Conservation (phyloP, 2,797 vertebrate species). For the Danio tinwini region DNA sequence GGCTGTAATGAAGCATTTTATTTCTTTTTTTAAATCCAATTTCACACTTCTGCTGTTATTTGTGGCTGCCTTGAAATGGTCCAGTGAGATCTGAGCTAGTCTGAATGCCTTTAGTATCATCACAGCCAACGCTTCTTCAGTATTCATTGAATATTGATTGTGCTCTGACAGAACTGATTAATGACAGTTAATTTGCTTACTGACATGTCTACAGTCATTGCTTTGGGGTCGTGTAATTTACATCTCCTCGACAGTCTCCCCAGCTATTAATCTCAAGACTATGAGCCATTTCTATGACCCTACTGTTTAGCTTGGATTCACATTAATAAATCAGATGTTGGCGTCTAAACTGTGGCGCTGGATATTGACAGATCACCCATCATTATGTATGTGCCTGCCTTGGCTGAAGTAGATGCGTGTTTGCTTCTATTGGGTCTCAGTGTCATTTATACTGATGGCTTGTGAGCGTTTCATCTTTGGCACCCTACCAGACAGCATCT, state of each 20-base stretch:
- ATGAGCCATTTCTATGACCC: constrained; percentile 11
- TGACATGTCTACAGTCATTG: not conserved
- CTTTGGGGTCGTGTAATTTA: constrained; percentile 12
- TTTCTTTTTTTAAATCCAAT: not conserved
- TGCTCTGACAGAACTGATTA: not conserved
- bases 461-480: constrained; percentile 36
- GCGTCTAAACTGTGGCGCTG: constrained; percentile 3
- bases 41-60: constrained; percentile 14
- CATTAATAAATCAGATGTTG: constrained; percentile 30
- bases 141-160: not conserved
- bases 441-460: constrained; percentile 41
- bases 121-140: not conserved
- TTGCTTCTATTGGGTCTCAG: constrained; percentile 7
- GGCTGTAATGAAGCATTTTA: not conserved
- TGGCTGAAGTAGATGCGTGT: constrained; percentile 31
- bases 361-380: constrained; percentile 35
- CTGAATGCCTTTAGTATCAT: not conserved
- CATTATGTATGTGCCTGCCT: constrained; percentile 12
- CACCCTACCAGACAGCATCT: constrained; percentile 33
- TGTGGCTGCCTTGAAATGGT: not conserved
- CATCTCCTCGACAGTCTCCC: not conserved
- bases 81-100: not conserved
- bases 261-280: constrained; percentile 23
- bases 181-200: not conserved
- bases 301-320: constrained; percentile 10